Percentiles rank a stretch among this genome's conserved stretches.
Conservation (phyloP, 1,140 invertebrate genomes). For the Centruroides sculpturatus region DNA sequence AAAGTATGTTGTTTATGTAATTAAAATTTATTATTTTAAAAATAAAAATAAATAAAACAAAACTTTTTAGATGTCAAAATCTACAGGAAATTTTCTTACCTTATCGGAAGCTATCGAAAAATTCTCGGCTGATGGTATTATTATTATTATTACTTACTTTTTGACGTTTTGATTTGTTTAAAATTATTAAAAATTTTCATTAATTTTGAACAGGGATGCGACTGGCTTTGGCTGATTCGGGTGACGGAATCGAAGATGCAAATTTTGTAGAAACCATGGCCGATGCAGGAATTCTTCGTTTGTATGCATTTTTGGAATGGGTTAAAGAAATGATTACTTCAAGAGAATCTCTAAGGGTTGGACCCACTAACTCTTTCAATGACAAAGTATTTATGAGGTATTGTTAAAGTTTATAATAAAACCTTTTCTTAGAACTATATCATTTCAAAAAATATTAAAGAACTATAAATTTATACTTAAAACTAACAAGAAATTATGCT, state of each 20-base stretch:
- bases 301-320: constrained; percentile 94
- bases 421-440: no score
- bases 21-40: neutral
- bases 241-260: constrained; percentile 96
- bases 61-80: constrained; percentile 81
- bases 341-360: constrained; percentile 45
- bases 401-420: no score
- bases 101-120: constrained; percentile 74
- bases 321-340: constrained; percentile 69
- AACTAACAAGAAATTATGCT: no score
- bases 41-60: neutral
- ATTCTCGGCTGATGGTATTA: constrained; percentile 83
- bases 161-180: neutral
- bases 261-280: constrained; percentile 93
- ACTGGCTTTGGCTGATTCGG: constrained; percentile 84
- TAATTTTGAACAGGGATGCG: constrained; percentile 43
- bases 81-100: constrained; percentile 96
- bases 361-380: constrained; percentile 51
- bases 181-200: neutral
- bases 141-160: no score
- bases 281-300: constrained; percentile 83
- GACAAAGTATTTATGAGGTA: constrained; percentile 75
- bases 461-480: no score
- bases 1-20: constrained; percentile 43
- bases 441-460: no score